Base-by-base conservation (phyloP, 2,888 invertebrate species). In the Brachypalpus laphriformis region DNA sequence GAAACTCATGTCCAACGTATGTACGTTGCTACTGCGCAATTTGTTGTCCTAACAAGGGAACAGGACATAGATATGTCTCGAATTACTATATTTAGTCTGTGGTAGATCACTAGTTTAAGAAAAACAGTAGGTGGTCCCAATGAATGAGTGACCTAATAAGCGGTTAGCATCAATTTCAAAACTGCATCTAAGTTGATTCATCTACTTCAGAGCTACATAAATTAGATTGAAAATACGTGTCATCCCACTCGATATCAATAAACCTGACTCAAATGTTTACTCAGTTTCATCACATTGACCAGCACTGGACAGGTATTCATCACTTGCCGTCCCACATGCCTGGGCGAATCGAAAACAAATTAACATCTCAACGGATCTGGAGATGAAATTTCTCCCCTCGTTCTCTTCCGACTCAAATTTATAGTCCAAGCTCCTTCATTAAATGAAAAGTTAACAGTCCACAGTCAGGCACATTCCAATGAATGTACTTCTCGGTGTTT, bases 341-440 rank as follows among this genome's bases (percentile, higher is more conserved):
- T 25, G 37, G 11, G 22, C 40, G 40, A 14, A 59, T 76, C 76
- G 47, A 51, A 66, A 80, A 47, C 71, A 56, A 78, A 78, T 78
- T 78, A 63, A 78, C 78, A 78, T 78, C 70, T 71, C 71, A 34
- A 20, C 66, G 18, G 16, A 20, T 65, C n/a, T n/a, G n/a, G n/a
- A n/a, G 45, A 22, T 34, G 6, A 16, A 16, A 22, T 14, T 18
- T 34, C 34, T 37, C 16, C 25, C 20, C n/a, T n/a, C n/a, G n/a
- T n/a, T n/a, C n/a, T n/a, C n/a, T n/a, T n/a, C n/a, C n/a, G n/a
- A 16, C 16, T 14, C 4, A 28, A 65, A 78, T 78, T 63, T 72
- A 57, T 72, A 20, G 56, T 57, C 57, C 25, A 9, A 72, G 51
- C 72, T 72, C 16, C 16, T 65, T 49, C 65, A 80, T 72, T 74